Evolutionary conservation across 2,888 invertebrate genomes (phyloP), one percentile per base, ranked within the genome.

Genomic region (Spilarctia lutea): DNA sequence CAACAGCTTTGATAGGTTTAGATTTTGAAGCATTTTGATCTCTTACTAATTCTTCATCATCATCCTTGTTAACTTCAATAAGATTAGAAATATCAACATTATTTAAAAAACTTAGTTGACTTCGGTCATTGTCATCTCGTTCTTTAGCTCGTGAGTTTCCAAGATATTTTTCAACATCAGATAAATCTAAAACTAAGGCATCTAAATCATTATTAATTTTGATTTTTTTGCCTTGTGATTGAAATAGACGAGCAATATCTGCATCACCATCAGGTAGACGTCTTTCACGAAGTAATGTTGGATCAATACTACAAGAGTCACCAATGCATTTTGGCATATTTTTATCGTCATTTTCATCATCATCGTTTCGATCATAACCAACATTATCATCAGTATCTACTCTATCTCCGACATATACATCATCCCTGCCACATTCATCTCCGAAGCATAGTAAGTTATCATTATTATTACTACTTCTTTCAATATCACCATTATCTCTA

Each of bases 121-220:
- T 52, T 30, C 27, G n/a, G 52, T 73, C 56, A 6, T 75, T 69
- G 42, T 74, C 72, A 27, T 27, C 10, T 11, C 65, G 70, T 3
- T 16, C 13, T 1, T 78, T 30, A 63, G 79, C 78, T 2, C 60
- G n/a, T 66, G 68, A 2, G 2, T 30, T 74, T 30, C 33, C 42
- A 66, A 65, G 24, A 24, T 30, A 10, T 16, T 73, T 70, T 20
- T 71, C 81, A 66, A 86, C 75, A 56, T 89, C 79, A 0, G 86
- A 76, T 11, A 87, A 39, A 65, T 88, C 86, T 0, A 92, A 73
- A n/a, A 92, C 84, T 39, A 91, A 79, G 3, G 89, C 88, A 60
- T 91, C 90, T 71, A 90, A 72, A 30, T 91, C 81, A 20, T 75
- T 73, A 52, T 39, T 73, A 10, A 75, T 27, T 66, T 68, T 70